These are phyloP conservation scores for Nebria salina DNA, from an alignment of 2,888 invertebrate genomes.

Conservation along the genomic window DNA sequence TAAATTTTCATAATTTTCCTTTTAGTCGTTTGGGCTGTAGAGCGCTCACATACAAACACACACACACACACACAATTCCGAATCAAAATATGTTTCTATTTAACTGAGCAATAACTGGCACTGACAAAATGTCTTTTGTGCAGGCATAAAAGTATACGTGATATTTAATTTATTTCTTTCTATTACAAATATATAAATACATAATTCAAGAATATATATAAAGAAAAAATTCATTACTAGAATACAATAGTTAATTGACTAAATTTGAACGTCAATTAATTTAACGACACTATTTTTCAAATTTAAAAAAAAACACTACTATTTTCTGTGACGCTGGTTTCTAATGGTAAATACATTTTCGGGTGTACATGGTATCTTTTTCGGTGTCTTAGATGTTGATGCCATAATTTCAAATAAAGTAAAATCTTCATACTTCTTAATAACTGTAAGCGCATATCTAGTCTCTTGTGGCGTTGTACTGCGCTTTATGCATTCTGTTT, in stretches of 20 bases:
- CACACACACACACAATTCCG: too few species aligned
- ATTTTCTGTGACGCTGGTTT: slow-evolving; percentile 24
- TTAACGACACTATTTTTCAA: neutral
- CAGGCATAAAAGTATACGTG: too few species aligned
- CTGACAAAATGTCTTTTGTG: too few species aligned
- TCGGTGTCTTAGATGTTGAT: slow-evolving; percentile 42
- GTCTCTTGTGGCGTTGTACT: slow-evolving; percentile 11
- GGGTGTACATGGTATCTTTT: slow-evolving; percentile 25
- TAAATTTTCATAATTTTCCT: too few species aligned
- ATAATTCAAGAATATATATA: too few species aligned
- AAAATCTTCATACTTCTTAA: slow-evolving; percentile 48
- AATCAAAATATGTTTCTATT: too few species aligned
- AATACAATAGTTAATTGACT: neutral
- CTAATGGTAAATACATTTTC: slow-evolving; percentile 42
- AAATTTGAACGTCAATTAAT: neutral
- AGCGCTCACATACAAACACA: too few species aligned
- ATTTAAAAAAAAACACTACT: neutral
- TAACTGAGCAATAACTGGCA: too few species aligned
- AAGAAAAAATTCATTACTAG: too few species aligned
- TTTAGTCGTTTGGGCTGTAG: too few species aligned
- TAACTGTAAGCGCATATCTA: slow-evolving; percentile 48
- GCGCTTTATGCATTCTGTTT: neutral
- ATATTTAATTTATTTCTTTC: too few species aligned
- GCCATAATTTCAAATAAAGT: slow-evolving; percentile 49
- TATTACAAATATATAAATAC: too few species aligned